phyloP scores from a whole-genome alignment of 23 tunicate species.

The Trididemnum clinides region DNA sequence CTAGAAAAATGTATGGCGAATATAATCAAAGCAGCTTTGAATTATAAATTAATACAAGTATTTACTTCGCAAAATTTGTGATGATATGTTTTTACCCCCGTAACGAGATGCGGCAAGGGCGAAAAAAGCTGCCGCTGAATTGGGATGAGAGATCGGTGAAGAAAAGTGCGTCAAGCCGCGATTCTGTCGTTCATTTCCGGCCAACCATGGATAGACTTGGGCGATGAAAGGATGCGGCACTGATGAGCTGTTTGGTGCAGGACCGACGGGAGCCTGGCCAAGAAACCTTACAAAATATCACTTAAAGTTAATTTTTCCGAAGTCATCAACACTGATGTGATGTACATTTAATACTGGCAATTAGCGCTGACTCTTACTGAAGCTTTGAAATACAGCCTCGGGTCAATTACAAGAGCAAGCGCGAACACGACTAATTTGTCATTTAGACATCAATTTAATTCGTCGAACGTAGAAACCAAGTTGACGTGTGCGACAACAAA shows the following conservation, averaged over 20 bases:
- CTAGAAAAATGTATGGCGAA: no score
- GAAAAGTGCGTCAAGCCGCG: slow-evolving; percentile 20
- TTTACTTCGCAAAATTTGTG: neutral
- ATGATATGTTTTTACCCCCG: slow-evolving; percentile 40
- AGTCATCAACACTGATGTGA: neutral
- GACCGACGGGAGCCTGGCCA: neutral
- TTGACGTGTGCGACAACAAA: neutral
- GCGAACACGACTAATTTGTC: neutral
- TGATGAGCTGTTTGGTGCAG: neutral
- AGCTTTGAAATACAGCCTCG: neutral
- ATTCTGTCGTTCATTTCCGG: slow-evolving; percentile 37
- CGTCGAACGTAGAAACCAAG: no score
- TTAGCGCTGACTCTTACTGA: neutral
- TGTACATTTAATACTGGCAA: neutral
- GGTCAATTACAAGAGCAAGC: neutral
- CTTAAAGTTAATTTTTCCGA: neutral
- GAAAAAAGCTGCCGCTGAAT: slow-evolving; percentile 48
- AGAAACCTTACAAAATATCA: slow-evolving; percentile 7
- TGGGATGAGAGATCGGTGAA: slow-evolving; percentile 41
- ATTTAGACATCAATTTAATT: neutral
- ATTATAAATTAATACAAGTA: no score
- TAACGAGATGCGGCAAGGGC: slow-evolving; percentile 55
- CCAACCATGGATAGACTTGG: slow-evolving; percentile 70
- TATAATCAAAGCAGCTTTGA: no score
- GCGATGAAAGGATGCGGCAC: slow-evolving; percentile 79